Base-by-base conservation (phyloP, 2,113 vertebrate genomes). In the Dryoscopus gambensis region DNA sequence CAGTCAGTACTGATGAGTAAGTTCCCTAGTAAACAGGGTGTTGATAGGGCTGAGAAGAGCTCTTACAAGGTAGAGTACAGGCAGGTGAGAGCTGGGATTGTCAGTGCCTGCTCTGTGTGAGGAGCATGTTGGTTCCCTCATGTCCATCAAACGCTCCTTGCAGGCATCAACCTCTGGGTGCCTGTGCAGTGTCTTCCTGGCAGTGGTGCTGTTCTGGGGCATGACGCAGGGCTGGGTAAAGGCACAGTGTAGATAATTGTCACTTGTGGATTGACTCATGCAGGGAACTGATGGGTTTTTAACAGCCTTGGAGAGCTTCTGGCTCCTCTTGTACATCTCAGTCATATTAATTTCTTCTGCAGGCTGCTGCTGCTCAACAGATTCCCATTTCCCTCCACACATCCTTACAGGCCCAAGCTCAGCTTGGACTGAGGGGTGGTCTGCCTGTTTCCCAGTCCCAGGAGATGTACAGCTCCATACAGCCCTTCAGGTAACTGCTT, bases 301-400 rank as follows among this genome's bases (percentile, higher is more conserved):
- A 89, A 60, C 25, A 84, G 8, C 50, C 11, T 79, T 25, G 25
- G 60, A 70, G 56, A 59, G 37, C 52, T 74, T 91, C 57, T 86
- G 62, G 37, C 70, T 87, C 14, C 23, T 74, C 5, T 69, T 35
- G 31, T 31, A 39, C 25, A 5, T 91, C 88, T 87, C 33, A 80
- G 21, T 84, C 15, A 74, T 75, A n/a, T 37, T 85, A 5, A 60
- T 85, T 80, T 89, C 20, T 80, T 81, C 21, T 86, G 14, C 97
- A 99, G 99, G 99, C 99, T 16, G 98, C 99, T 35, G 98, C 99
- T 52, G 99, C 99, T 95, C 99, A 99, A 98, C 99, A 99, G 98
- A 99, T 99, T 93, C 99, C 99, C 17, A 99, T 99, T 89, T 99
- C 99, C 56, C 98, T 99, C 14, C 99, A 99, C 98, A 99, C 99